phyloP scores from a whole-genome alignment of 2,888 invertebrate species.

The Platycheirus albimanus region DNA sequence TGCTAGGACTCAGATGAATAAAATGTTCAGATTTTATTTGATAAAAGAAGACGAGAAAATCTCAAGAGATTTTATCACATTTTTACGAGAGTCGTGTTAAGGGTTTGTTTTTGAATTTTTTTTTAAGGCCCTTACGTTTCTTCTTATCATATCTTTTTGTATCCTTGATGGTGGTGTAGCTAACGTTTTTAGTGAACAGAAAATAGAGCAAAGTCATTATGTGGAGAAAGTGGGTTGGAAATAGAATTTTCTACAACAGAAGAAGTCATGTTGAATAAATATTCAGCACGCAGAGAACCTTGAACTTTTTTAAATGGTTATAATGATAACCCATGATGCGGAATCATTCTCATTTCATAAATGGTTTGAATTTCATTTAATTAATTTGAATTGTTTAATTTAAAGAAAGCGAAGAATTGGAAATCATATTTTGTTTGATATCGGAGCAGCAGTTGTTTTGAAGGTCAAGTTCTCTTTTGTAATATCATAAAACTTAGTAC shows the following conservation, averaged over 20 bases:
- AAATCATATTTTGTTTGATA: no score
- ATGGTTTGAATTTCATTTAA: not conserved
- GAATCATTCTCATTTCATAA: not conserved
- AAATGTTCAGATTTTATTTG: not conserved
- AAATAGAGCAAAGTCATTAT: not conserved
- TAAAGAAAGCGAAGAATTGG: no score
- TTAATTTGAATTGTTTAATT: not conserved
- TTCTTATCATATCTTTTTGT: not conserved
- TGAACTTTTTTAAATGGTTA: not conserved
- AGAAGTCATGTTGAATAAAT: not conserved
- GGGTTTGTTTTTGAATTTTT: constrained; percentile 26
- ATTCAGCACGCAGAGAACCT: not conserved
- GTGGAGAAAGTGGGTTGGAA: not conserved
- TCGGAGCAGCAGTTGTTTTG: no score
- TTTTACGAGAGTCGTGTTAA: not conserved
- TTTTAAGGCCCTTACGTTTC: constrained; percentile 10
- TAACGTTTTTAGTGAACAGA: not conserved
- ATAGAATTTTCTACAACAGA: not conserved
- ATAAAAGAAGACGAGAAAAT: constrained; percentile 8
- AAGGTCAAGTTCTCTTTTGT: no score
- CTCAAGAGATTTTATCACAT: constrained; percentile 52
- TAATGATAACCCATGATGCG: not conserved
- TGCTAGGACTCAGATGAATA: not conserved
- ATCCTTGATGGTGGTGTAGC: constrained; percentile 1
- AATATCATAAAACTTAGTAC: no score